phyloP scores from a whole-genome alignment of 2,113 vertebrate genomes.

The Aix galericulata region DNA sequence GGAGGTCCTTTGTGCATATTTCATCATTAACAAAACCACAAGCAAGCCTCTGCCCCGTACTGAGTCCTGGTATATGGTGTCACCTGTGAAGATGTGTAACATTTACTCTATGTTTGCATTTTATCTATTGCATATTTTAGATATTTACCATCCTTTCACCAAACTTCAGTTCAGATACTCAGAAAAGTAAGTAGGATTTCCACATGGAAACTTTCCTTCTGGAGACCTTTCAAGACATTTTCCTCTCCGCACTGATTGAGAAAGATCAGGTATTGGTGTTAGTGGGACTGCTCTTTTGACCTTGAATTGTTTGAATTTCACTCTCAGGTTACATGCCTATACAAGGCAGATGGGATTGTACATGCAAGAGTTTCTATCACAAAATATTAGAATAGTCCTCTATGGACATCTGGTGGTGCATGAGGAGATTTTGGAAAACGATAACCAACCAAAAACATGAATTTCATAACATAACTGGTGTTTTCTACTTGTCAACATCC shows the following conservation, averaged over 20 bases:
- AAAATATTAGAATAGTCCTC: background rate
- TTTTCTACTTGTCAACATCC: background rate
- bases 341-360: background rate
- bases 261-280: background rate
- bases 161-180: background rate
- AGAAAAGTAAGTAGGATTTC: background rate
- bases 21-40: background rate
- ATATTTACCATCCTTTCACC: background rate
- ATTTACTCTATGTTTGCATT: background rate
- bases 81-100: background rate
- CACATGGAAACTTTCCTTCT: background rate
- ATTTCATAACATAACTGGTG: background rate
- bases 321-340: background rate
- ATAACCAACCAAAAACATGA: background rate
- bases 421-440: background rate
- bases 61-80: accelerated
- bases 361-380: background rate
- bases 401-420: background rate
- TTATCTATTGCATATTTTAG: background rate
- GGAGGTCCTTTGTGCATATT: background rate
- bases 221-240: background rate
- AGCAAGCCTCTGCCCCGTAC: background rate
- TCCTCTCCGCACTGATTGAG: background rate
- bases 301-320: background rate
- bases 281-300: background rate